Percentiles rank a stretch among this genome's conserved stretches.
Evolutionary conservation across 2,113 vertebrate genomes (phyloP).

Genomic region (Chitala chitala): DNA sequence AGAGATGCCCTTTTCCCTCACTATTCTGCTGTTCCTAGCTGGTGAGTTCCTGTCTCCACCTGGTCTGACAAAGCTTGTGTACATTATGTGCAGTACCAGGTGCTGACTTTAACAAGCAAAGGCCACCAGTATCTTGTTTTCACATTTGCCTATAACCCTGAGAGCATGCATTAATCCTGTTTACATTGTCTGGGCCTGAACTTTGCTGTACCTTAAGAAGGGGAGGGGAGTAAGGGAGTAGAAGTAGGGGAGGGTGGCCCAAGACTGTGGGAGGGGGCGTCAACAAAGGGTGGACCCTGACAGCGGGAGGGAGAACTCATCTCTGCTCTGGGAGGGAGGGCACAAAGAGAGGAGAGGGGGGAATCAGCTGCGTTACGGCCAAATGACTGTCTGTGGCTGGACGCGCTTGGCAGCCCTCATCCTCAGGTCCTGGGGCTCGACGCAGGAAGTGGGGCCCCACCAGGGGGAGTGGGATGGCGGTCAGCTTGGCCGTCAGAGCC

Average conservation of each 20-base stretch:
- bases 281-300: conserved; percentile 31
- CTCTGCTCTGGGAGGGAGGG: conserved; percentile 26
- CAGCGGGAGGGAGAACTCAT: conserved; percentile 6
- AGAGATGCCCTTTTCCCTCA: too few relatives aligned
- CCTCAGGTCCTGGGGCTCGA: conserved; percentile 43
- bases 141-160: conserved; percentile 14
- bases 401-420: conserved; percentile 34
- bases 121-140: conserved; percentile 9
- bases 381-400: conserved; percentile 77
- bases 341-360: conserved; percentile 19
- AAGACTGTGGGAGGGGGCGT: neutral
- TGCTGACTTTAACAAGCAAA: conserved; percentile 32
- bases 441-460: conserved; percentile 31
- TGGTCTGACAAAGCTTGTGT: neutral
- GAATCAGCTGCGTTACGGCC: conserved; percentile 55
- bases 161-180: conserved; percentile 28
- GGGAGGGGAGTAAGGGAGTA: conserved; percentile 3
- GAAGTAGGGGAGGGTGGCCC: neutral
- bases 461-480: conserved; percentile 55
- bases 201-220: conserved; percentile 20
- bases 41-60: too few relatives aligned
- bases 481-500: conserved; percentile 55
- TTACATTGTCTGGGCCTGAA: conserved; percentile 18
- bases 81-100: conserved; percentile 40
- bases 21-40: too few relatives aligned